Evolutionary conservation across 2,113 vertebrate species (phyloP), one percentile per base, ranked within the genome.

Genomic region (Caranx ignobilis): DNA sequence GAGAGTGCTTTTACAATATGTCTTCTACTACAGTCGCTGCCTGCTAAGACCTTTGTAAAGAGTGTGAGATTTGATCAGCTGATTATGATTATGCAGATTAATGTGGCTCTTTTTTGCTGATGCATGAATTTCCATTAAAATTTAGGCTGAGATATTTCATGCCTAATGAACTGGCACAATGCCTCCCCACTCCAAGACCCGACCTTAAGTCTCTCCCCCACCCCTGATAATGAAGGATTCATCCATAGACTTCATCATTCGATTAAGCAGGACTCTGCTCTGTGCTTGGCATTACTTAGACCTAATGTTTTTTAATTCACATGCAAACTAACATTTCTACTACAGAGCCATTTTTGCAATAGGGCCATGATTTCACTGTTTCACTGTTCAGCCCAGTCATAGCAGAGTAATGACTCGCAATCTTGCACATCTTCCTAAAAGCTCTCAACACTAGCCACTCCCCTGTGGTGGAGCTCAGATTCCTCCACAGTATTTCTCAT

Each of bases 1-100:
- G 4, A 35, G 66, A 57, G 11, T 54, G 61, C 70, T 77, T 75
- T 77, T 57, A 56, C 3, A 71, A 72, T 45, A 45, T 54, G 19
- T 71, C 15, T 47, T n/a, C n/a, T 32, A 9, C 32, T 1, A 32
- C 10, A 47, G 31, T 31, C 9, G 13, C 71, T 32, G 57, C 15
- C 45, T 32, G 52, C n/a, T 61, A 11, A 65, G 37, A 48, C 50
- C 41, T 35, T 16, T 12, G 15, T 19, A 55, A 19, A 60, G 31
- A n/a, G n/a, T 54, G 21, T 37, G 21, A 7, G 35, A 74, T 45
- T 19, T n/a, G 19, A 59, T 0, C 50, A 37, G 18, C 34, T 21
- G 61, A 55, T 47, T 1, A n/a, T 18, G 43, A 82, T 63, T 67
- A 3, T 26, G 35, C 52, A 48, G 54, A 78, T 56, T 59, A 69